These are phyloP conservation scores for Hystrix cristata DNA, from an alignment of 2,113 vertebrate genomes.

Conservation along the genomic window DNA sequence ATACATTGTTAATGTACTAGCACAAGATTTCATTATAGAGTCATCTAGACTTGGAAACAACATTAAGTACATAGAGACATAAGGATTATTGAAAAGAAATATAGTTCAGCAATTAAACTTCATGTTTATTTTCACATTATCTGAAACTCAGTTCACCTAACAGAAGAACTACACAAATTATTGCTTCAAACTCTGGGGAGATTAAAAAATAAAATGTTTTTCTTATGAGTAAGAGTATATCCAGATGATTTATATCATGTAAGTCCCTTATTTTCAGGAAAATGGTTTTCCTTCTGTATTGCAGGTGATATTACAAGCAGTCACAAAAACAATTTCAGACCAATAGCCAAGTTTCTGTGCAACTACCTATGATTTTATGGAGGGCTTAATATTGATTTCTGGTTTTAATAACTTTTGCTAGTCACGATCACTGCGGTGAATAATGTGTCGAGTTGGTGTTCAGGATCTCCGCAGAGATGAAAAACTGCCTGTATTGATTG, in stretches of 20 bases:
- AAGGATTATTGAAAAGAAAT: constrained; percentile 13
- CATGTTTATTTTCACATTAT: constrained; percentile 45
- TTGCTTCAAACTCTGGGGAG: background rate
- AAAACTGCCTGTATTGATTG: background rate
- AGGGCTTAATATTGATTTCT: background rate
- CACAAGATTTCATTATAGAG: background rate
- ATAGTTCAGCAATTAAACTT: constrained; percentile 27
- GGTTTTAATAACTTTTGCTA: constrained; percentile 1
- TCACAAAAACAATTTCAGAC: background rate
- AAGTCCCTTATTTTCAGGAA: constrained; percentile 18
- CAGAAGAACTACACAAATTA: constrained; percentile 18
- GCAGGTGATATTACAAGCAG: background rate
- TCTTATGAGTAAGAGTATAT: background rate
- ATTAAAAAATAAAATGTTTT: constrained; percentile 17
- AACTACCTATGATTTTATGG: background rate
- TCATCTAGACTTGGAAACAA: background rate
- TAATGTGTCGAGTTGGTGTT: background rate
- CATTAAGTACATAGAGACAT: background rate
- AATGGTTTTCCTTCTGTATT: background rate
- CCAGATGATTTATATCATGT: background rate
- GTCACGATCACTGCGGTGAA: background rate
- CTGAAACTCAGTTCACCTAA: background rate
- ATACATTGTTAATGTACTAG: background rate
- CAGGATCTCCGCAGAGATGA: background rate
- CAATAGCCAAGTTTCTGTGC: background rate